Conservation (phyloP, 2,888 invertebrate species). For the Phyto melanocephala region DNA sequence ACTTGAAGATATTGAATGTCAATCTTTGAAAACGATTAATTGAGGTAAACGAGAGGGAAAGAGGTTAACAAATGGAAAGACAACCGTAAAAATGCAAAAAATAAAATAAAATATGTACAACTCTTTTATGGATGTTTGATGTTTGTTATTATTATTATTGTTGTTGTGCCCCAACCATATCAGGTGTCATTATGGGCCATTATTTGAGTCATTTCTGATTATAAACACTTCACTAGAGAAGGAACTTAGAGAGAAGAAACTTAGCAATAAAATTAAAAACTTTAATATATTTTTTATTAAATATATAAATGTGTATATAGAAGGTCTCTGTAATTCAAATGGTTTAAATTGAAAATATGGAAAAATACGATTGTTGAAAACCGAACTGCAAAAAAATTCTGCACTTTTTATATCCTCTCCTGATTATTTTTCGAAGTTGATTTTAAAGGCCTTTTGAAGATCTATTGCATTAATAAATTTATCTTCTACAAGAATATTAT, state of each 20-base stretch:
- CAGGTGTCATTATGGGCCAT: constrained; percentile 76
- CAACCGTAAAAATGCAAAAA: constrained; percentile 4
- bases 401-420: too few species aligned
- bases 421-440: too few species aligned
- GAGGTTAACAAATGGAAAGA: neutral
- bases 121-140: constrained; percentile 33
- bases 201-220: constrained; percentile 77
- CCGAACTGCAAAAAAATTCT: too few species aligned
- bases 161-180: constrained; percentile 67
- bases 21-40: constrained; percentile 5
- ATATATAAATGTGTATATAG: too few species aligned
- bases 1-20: constrained; percentile 58
- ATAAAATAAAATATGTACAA: constrained; percentile 35
- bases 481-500: too few species aligned
- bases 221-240: constrained; percentile 72
- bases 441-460: too few species aligned
- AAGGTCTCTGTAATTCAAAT: too few species aligned
- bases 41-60: neutral
- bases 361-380: too few species aligned
- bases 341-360: too few species aligned
- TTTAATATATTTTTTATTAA: too few species aligned
- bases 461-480: too few species aligned
- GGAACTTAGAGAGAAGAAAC: constrained; percentile 63
- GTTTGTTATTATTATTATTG: neutral
- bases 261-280: neutral